Percentiles rank a stretch among this genome's conserved stretches.
phyloP scores from a whole-genome alignment of 2,113 vertebrate genomes.

The Phyllopteryx taeniolatus region DNA sequence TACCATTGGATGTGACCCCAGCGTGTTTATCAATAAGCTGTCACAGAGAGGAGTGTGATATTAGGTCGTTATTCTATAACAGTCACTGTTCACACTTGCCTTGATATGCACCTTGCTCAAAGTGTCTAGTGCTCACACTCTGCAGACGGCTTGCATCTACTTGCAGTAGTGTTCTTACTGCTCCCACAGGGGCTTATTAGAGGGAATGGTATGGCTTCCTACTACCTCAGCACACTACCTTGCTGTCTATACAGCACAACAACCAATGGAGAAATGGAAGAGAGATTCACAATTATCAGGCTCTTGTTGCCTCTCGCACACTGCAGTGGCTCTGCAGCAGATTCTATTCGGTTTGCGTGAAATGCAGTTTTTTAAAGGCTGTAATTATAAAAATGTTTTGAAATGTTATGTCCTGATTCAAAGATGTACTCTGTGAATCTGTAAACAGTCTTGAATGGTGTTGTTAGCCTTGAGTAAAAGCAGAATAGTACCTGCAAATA shows the following conservation, averaged over 20 bases:
- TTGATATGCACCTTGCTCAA: slow-evolving; percentile 37
- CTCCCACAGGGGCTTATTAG: slow-evolving; percentile 83
- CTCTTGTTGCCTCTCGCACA: slow-evolving; percentile 49
- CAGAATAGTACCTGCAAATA: background rate
- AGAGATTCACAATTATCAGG: slow-evolving; percentile 53
- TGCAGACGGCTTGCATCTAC: slow-evolving; percentile 69
- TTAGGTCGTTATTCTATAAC: slow-evolving; percentile 57
- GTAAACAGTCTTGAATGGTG: background rate
- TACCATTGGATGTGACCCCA: slow-evolving; percentile 32
- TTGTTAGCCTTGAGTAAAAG: background rate
- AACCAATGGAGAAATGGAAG: slow-evolving; percentile 40
- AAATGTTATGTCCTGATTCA: background rate
- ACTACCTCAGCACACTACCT: slow-evolving; percentile 51
- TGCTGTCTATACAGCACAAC: slow-evolving; percentile 41
- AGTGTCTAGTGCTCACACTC: slow-evolving; percentile 57
- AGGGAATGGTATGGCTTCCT: slow-evolving; percentile 60
- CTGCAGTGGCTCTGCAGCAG: slow-evolving; percentile 46
- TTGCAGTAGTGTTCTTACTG: slow-evolving; percentile 64
- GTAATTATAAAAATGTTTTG: background rate
- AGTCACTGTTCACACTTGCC: slow-evolving; percentile 56
- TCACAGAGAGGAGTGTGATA: slow-evolving; percentile 25
- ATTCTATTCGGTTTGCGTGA: slow-evolving; percentile 41
- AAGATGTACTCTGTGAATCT: background rate
- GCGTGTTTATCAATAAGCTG: slow-evolving; percentile 41
- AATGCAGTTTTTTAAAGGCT: slow-evolving; percentile 39